Base-by-base conservation (phyloP, 1,140 invertebrate species). In the Macrobrachium nipponense region DNA sequence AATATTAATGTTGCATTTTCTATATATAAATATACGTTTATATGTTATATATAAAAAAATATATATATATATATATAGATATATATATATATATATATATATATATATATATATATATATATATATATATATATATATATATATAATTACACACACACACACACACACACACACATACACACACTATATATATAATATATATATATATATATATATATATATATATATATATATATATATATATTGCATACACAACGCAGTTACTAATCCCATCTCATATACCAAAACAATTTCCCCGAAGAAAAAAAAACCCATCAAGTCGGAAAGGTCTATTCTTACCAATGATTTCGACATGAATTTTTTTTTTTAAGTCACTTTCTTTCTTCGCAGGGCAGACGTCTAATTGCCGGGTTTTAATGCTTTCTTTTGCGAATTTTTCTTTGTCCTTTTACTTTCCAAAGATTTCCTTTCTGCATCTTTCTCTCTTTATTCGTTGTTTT, bases 151-250 rank as follows among this genome's bases (percentile, higher is more conserved):
- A n/a, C n/a, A n/a, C 27, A 36, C 27, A 36, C n/a, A n/a, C n/a
- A n/a, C n/a, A 66, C 14, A 66, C 7, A 66, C 14, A 66, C 14
- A 66, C 7, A 66, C 14, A 66, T 66, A n/a, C n/a, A n/a, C n/a
- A n/a, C n/a, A n/a, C n/a, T n/a, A n/a, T n/a, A n/a, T n/a, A n/a
- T n/a, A n/a, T 6, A 6, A 66, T 66, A 66, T 66, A 66, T 66
- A 66, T 66, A 66, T 66, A 66, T 66, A 66, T 66, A 66, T 66
- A 66, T 66, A 66, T 66, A 66, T 66, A 66, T 66, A 66, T 66
- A 66, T 66, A 66, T 66, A 5, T 66, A 66, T 23, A 66, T 66
- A 66, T 66, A 8, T n/a, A 20, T 66, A 66, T 66, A 66, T n/a
- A 66, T 66, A 66, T 8, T 11, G 0, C 4, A 17, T 20, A 11